A percentile compares a stretch with the other conserved stretches of the same genome.
phyloP scores from a whole-genome alignment of 2,888 invertebrate species.

The Scaeva pyrastri region DNA sequence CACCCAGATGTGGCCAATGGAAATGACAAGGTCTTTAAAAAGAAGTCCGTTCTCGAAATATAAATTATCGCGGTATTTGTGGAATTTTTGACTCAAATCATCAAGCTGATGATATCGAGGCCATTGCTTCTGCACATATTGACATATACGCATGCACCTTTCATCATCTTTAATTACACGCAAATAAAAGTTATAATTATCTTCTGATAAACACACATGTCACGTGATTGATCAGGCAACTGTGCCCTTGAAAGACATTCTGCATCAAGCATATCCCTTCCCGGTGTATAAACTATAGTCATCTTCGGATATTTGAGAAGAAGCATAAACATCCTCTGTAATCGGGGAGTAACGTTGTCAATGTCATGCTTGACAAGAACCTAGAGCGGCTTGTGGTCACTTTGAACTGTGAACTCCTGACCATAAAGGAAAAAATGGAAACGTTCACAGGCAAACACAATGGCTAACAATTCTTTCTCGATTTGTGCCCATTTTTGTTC shows the following conservation, averaged over 20 bases:
- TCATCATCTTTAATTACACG: constrained; percentile 11
- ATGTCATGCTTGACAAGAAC: too few species aligned
- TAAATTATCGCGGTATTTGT: constrained; percentile 70
- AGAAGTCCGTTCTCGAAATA: constrained; percentile 38
- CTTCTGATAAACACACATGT: neutral
- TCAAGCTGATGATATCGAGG: constrained; percentile 36
- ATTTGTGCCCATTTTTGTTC: neutral
- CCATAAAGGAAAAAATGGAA: too few species aligned
- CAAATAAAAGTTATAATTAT: constrained; percentile 21
- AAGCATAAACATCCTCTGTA: constrained; percentile 77
- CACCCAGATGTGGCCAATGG: constrained; percentile 8
- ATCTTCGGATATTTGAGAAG: constrained; percentile 76
- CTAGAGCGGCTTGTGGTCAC: too few species aligned
- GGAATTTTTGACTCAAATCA: constrained; percentile 34
- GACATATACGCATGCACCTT: constrained; percentile 3
- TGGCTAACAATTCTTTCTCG: neutral
- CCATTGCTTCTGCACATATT: constrained; percentile 24
- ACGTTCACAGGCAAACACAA: too few species aligned
- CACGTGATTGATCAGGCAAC: constrained; percentile 46
- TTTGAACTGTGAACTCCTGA: too few species aligned
- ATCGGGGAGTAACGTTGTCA: too few species aligned
- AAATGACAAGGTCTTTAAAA: constrained; percentile 38
- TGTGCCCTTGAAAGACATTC: constrained; percentile 77
- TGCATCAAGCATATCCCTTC: constrained; percentile 78
- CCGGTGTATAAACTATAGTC: constrained; percentile 76